phyloP scores from a whole-genome alignment of 2,113 vertebrate species.

The Piaya cayana region DNA sequence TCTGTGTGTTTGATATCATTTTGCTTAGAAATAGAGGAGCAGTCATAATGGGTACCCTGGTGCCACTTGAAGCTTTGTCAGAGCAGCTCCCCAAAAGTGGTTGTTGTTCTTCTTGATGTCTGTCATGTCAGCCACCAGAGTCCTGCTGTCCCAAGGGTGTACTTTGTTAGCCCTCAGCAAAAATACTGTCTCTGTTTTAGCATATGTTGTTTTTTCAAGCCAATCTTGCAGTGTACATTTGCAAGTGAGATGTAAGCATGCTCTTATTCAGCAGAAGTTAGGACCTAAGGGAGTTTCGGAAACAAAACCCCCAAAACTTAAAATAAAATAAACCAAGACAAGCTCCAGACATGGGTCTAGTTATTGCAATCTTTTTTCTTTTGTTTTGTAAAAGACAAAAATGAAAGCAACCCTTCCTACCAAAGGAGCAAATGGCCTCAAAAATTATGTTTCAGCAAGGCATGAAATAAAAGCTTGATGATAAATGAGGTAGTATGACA shows the following conservation, averaged over 20 bases:
- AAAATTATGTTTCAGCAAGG: neutral
- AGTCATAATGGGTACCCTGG: slow-evolving; percentile 56
- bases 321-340: neutral
- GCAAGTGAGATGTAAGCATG: neutral
- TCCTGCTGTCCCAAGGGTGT: slow-evolving; percentile 2
- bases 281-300: neutral
- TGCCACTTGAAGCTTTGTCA: slow-evolving; percentile 65
- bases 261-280: slow-evolving; percentile 13
- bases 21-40: slow-evolving; percentile 63
- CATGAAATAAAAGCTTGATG: neutral
- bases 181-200: neutral
- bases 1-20: slow-evolving; percentile 62
- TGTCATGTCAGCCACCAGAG: neutral
- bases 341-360: neutral
- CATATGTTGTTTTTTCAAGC: neutral
- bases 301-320: neutral
- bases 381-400: neutral
- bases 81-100: slow-evolving; percentile 44
- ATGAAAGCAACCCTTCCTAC: neutral
- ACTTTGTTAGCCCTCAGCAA: neutral
- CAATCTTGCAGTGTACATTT: neutral
- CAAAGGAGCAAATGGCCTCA: neutral
- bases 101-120: slow-evolving; percentile 28
- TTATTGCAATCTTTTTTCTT: neutral
- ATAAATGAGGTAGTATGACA: neutral